These are phyloP conservation scores for Brotula barbata DNA, from an alignment of 2,797 vertebrate genomes.

Conservation along the genomic window DNA sequence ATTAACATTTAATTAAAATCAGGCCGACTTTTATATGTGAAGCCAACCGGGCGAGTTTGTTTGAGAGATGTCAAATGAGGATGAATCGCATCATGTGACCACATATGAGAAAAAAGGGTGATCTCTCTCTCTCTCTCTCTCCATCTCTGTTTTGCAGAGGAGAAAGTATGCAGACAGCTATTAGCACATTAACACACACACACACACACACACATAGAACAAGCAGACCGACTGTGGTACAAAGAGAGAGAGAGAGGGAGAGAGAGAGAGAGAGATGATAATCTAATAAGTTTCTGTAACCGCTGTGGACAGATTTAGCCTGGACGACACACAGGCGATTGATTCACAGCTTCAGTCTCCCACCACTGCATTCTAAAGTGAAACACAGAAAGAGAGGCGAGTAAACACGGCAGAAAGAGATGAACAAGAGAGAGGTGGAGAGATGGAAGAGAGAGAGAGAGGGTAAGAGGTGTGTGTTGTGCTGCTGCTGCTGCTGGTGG, in stretches of 20 bases:
- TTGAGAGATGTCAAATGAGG: no score
- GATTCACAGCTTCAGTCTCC: conserved; percentile 16
- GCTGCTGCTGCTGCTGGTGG: neutral
- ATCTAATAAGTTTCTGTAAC: conserved; percentile 57
- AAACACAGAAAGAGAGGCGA: neutral
- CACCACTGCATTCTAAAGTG: neutral
- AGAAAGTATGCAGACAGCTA: neutral
- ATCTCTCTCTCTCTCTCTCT: no score
- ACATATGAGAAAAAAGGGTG: no score
- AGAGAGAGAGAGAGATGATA: conserved; percentile 29
- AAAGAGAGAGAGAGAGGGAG: neutral
- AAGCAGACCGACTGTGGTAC: conserved; percentile 7
- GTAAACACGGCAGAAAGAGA: conserved; percentile 1
- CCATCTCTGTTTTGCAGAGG: neutral
- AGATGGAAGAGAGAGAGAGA: neutral
- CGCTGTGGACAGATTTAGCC: conserved; percentile 52
- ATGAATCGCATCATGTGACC: no score
- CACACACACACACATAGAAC: neutral
- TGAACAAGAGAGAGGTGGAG: conserved; percentile 1
- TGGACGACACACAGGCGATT: conserved; percentile 11
- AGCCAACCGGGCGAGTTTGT: no score
- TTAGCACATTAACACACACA: neutral
- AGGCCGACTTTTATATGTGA: no score
- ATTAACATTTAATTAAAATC: no score
- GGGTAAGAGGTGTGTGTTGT: neutral